Base-by-base conservation (phyloP, 2,113 vertebrate species). In the Paralichthys olivaceus region DNA sequence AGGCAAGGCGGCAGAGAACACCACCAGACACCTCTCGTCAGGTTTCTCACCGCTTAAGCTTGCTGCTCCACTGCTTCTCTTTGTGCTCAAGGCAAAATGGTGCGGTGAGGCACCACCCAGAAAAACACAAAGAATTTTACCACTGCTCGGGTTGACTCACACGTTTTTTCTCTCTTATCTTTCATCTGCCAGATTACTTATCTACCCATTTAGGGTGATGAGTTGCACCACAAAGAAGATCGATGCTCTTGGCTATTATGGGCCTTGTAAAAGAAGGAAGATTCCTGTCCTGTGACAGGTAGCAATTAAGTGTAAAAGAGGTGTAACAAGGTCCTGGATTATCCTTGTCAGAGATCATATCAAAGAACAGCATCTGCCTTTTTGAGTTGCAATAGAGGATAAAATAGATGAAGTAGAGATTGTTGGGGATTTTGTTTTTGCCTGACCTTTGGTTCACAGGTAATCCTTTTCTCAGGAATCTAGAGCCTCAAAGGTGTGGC, bases 261-360 rank as follows among this genome's bases (percentile, higher is more conserved):
- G 5, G 55, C 26, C 79, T n/a, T 69, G 72, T 88, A 81, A 90
- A 81, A 84, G 71, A 73, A n/a, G 34, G 59, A 69, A 85, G 89
- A 91, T 92, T 92, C 90, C 89, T 84, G 65, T 65, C 70, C 70
- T 78, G 72, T 88, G 90, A 90, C 89, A 91, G 90, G 87, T 86
- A 84, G 86, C 89, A 89, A 93, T 94, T 93, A 92, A 79, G 71
- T 81, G 68, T 87, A 85, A 70, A 87, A 83, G 81, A 89, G 72
- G 77, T 84, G 84, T 87, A 89, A 91, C 87, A 87, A 90, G 72
- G 68, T 62, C 68, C 68, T 72, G 81, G 87, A 84, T 93, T 81
- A 84, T 90, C 76, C 75, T 88, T 77, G 80, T 83, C 85, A 83
- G 64, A 61, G 81, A 77, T 87, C 69, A 56, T 43, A 77, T 72